A percentile compares a stretch with the other conserved stretches of the same genome.
Conservation (phyloP, 92 coral and sea anemone genomes). For the Actinernus sp. region DNA sequence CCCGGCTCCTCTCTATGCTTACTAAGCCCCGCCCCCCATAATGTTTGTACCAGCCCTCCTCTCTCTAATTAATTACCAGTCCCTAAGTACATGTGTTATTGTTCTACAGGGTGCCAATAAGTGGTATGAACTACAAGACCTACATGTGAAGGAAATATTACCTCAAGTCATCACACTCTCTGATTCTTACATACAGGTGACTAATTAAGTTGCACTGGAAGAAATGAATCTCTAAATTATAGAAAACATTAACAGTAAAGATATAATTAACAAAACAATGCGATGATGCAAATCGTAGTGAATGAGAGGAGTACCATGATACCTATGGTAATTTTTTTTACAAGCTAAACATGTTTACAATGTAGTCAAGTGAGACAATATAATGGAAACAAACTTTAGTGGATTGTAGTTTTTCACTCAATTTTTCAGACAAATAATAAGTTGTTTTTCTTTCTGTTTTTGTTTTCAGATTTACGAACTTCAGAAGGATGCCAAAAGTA, state of each 20-base stretch:
- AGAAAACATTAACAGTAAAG: neutral
- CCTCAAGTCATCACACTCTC: slow-evolving; percentile 98
- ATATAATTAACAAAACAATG: neutral
- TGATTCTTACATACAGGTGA: slow-evolving; percentile 97
- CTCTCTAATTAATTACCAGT: neutral
- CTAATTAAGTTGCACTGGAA: neutral
- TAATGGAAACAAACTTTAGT: too few relatives aligned
- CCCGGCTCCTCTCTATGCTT: too few relatives aligned
- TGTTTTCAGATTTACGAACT: slow-evolving; percentile 66
- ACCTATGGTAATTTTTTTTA: too few relatives aligned
- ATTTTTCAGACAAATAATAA: too few relatives aligned
- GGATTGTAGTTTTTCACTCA: neutral
- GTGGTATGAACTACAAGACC: slow-evolving; percentile 98
- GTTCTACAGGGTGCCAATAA: slow-evolving; percentile 89
- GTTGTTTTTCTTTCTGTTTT: neutral
- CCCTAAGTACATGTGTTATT: neutral
- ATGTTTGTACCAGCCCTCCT: too few relatives aligned
- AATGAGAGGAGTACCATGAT: too few relatives aligned
- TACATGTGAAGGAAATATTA: slow-evolving; percentile 93
- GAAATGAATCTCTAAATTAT: neutral
- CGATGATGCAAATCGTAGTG: neutral
- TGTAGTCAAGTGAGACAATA: too few relatives aligned
- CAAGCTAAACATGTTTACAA: too few relatives aligned
- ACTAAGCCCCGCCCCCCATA: too few relatives aligned
- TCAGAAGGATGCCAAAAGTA: slow-evolving; percentile 43